Evolutionary conservation across 2,888 invertebrate genomes (phyloP), one percentile per base, ranked within the genome.

Genomic region (Epinotia demarniana): DNA sequence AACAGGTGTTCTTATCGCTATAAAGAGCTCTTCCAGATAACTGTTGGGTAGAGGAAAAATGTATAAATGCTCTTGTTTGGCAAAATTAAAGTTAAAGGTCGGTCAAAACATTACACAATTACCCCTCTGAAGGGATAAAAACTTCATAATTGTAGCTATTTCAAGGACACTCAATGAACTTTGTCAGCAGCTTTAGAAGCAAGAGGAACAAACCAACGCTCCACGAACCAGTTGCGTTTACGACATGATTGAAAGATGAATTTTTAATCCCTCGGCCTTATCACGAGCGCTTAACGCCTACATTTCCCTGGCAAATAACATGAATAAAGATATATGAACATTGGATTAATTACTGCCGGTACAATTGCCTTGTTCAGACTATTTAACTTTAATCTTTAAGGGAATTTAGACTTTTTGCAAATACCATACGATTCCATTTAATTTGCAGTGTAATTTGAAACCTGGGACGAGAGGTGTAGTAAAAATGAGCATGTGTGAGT

Each of bases 191-290:
- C 55, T 18, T 9, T 33, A 16, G 60, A 16, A 18, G 18, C 43
- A 62, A 63, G n/a, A 11, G 12, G 73, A 69, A 69, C 57, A 55
- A 27, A 63, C 27, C 62, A 63, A 27, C 57, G 23, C 61, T 61
- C 43, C 61, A 67, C 68, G 61, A 62, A 68, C 73, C 73, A 61
- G 73, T 43, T 69, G 62, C 68, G 69, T 69, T 69, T 16, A 55
- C 16, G 27, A n/a, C 73, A 62, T 74, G 73, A 74, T 74, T 74
- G 63, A 74, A 74, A 33, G 69, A 74, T 74, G 69, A 74, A 74
- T 74, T 43, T 46, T 74, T 69, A 69, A 74, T 73, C 46, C 60
- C 19, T 16, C 23, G n/a, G 53, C 69, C 63, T 74, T 70, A 70
- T 70, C 60, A 57, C 74, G 13, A 12, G 1, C 4, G 3, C 1